A percentile compares a stretch with the other conserved stretches of the same genome.
Evolutionary conservation across 2,888 invertebrate species (phyloP).

Genomic region (Protonemura montana): DNA sequence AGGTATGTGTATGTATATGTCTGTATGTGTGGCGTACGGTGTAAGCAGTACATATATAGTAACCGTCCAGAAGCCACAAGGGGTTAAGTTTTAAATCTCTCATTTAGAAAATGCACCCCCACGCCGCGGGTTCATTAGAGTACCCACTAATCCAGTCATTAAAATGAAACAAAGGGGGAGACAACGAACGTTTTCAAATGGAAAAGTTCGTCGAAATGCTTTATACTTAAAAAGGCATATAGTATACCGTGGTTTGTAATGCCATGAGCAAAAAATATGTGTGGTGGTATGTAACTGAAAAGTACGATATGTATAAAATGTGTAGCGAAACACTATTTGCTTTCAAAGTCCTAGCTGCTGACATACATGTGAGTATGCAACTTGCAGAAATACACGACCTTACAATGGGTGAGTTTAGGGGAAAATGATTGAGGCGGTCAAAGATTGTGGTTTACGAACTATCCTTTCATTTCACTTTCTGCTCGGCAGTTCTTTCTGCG

Average conservation of each 20-base stretch:
- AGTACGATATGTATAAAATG: not conserved
- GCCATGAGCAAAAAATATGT: not conserved
- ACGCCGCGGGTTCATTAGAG: conserved; percentile 24
- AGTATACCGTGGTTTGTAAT: not conserved
- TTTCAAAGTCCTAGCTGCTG: not conserved
- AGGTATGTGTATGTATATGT: not conserved
- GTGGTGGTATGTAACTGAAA: not conserved
- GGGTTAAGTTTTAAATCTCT: conserved; percentile 12
- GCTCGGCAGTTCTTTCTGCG: too few species aligned
- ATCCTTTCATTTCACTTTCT: too few species aligned
- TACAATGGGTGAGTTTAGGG: too few species aligned
- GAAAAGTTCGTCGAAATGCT: conserved; percentile 5
- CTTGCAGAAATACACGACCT: too few species aligned
- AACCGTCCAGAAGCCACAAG: not conserved
- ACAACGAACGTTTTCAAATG: conserved; percentile 8
- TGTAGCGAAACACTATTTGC: not conserved
- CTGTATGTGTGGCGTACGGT: not conserved
- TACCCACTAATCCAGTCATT: conserved; percentile 30
- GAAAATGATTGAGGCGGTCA: too few species aligned
- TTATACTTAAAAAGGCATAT: not conserved
- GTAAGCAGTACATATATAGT: not conserved
- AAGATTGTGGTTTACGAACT: too few species aligned
- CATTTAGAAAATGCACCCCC: conserved; percentile 12
- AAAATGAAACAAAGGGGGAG: conserved; percentile 25
- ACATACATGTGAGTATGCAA: too few species aligned